Conservation (phyloP, 2,888 invertebrate genomes). For the Syrphus vitripennis region DNA sequence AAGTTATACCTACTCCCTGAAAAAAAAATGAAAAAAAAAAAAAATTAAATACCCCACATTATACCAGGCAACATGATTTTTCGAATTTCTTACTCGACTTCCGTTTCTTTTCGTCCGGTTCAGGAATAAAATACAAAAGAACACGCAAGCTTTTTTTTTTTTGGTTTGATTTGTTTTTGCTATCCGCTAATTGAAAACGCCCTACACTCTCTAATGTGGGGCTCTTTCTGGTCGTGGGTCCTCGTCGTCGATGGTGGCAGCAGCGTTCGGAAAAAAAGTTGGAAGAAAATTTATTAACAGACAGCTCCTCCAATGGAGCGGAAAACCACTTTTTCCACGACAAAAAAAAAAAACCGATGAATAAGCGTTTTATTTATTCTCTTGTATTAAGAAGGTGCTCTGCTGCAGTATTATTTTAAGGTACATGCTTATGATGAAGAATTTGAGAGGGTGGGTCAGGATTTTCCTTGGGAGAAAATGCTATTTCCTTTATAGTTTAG, state of each 20-base stretch:
- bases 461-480: not conserved
- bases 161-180: not conserved
- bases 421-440: not conserved
- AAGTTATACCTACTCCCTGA: conserved; percentile 1
- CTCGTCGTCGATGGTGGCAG: not conserved
- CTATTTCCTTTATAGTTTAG: not conserved
- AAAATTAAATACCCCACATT: conserved; percentile 16
- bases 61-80: conserved; percentile 38
- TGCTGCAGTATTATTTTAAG: not conserved
- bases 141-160: conserved; percentile 39
- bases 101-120: conserved; percentile 18
- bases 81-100: conserved; percentile 36
- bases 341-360: conserved; percentile 42
- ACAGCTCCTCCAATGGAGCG: conserved; percentile 42
- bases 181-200: conserved; percentile 54
- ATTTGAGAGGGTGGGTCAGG: not conserved
- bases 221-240: not conserved
- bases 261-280: conserved; percentile 24
- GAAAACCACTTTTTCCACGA: conserved; percentile 46
- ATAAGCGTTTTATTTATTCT: conserved; percentile 19
- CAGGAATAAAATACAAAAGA: conserved; percentile 12
- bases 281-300: conserved; percentile 55
- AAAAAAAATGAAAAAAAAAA: not conserved
- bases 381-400: not conserved
- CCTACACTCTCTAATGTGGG: not conserved